phyloP scores from a whole-genome alignment of 1,140 invertebrate species.

The Drosophila arizonae region DNA sequence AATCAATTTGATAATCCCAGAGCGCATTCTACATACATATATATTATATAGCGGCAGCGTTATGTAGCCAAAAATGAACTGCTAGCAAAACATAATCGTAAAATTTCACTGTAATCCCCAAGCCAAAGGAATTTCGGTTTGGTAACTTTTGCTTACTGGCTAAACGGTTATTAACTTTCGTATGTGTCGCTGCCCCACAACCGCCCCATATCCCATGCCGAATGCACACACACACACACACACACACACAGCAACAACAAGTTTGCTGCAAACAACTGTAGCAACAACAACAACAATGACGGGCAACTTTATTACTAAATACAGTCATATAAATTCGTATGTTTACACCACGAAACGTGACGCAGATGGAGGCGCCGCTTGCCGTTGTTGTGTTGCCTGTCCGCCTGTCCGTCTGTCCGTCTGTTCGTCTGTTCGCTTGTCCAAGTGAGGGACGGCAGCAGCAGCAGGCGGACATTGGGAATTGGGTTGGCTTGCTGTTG shows the following conservation, averaged over 20 bases:
- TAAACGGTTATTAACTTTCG: conserved; percentile 79
- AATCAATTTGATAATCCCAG: conserved; percentile 56
- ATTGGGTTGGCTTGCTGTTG: neutral
- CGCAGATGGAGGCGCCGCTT: conserved; percentile 6
- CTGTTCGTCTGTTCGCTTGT: neutral
- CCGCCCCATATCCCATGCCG: neutral
- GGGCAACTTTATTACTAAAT: conserved; percentile 69
- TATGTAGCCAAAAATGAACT: conserved; percentile 30
- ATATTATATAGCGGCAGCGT: conserved; percentile 2
- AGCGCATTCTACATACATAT: conserved; percentile 6
- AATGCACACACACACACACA: neutral
- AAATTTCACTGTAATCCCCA: conserved; percentile 43
- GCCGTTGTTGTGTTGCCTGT: neutral
- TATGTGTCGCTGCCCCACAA: conserved; percentile 51
- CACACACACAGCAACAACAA: neutral
- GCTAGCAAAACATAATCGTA: conserved; percentile 51
- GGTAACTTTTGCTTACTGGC: conserved; percentile 54
- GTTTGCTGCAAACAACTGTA: conserved; percentile 28
- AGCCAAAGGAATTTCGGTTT: conserved; percentile 28
- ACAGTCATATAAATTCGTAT: conserved; percentile 72
- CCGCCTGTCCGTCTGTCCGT: neutral
- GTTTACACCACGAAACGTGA: conserved; percentile 60
- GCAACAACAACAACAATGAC: conserved; percentile 39
- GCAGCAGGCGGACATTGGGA: neutral
- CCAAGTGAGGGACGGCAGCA: neutral